These are phyloP conservation scores for Notoglanidium macrostoma DNA, from an alignment of 2,797 vertebrate species.

Conservation along the genomic window DNA sequence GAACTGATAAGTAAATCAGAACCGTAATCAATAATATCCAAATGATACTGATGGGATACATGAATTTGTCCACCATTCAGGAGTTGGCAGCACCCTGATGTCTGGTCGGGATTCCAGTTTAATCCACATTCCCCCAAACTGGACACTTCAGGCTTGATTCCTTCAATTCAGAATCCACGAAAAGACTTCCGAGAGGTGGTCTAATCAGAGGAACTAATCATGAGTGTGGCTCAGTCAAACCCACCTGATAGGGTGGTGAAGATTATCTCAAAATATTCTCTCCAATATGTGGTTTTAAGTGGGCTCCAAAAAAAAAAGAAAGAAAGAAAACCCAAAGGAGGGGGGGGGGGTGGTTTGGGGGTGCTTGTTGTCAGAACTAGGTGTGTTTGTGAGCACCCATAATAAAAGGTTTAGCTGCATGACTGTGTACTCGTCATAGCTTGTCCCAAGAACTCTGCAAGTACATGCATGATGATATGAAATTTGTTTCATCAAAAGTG, in stretches of 20 bases:
- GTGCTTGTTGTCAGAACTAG: constrained; percentile 40
- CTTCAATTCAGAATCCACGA: background rate
- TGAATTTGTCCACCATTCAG: background rate
- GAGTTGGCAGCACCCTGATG: background rate
- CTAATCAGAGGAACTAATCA: constrained; percentile 72
- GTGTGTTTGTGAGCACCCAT: background rate
- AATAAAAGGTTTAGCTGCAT: constrained; percentile 11
- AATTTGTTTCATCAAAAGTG: background rate
- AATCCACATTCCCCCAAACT: constrained; percentile 7
- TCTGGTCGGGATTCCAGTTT: background rate
- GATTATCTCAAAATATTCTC: constrained; percentile 61
- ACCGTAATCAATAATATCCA: too few relatives aligned
- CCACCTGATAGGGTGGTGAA: constrained; percentile 56
- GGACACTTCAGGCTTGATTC: background rate
- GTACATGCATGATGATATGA: constrained; percentile 10
- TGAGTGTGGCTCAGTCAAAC: constrained; percentile 66
- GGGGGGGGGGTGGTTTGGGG: constrained; percentile 26
- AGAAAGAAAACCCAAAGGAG: background rate
- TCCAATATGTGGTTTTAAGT: constrained; percentile 10
- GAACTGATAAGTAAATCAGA: too few relatives aligned
- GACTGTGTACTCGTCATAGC: constrained; percentile 8
- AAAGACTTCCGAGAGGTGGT: constrained; percentile 62
- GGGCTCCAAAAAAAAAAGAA: background rate
- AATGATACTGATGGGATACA: too few relatives aligned
- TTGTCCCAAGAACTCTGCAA: background rate